Evolutionary conservation across 2,797 vertebrate species (phyloP), one percentile per base, ranked within the genome.

Genomic region (Eidolon dupreanum): DNA sequence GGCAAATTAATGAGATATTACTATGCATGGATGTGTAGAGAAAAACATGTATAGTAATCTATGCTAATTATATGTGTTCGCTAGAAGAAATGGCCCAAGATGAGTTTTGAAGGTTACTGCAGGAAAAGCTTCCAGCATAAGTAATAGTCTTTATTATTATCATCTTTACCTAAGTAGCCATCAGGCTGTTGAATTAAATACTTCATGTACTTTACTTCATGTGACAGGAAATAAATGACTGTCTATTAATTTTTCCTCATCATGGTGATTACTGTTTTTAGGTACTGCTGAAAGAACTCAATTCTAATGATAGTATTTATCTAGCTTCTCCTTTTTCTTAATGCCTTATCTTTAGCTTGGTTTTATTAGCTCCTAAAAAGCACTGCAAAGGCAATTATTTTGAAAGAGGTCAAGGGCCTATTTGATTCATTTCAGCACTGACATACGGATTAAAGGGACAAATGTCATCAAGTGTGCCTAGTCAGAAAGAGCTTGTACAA

Each of bases 351-450:
- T 79, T 66, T 82, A 66, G 6, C 66, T 87, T 36, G n/a, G 38
- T 65, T 91, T 83, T 13, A 51, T 17, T 81, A 96, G 59, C 9
- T 93, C 86, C 92, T 91, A 93, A 93, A 97, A 97, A 92, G 93
- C 92, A 65, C 91, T 93, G 53, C 70, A 95, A 83, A 95, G 79
- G 77, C 83, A 93, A 86, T 92, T 95, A 88, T 78, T 77, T 88
- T 90, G 75, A 95, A 96, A 91, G 66, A 95, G 41, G 65, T 89
- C 79, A 96, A 91, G 92, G 85, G 63, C 55, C n/a, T 79, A 55
- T 96, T 96, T 95, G 65, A 94, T 95, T 97, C 46, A 88, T 94
- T 95, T 96, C 77, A 77, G 36, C 61, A 77, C 84, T 95, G 75
- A 85, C 65, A 96, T n/a, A 96, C 46, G 85, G 81, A 90, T 79